These are phyloP conservation scores for Aplidium turbinatum DNA, from an alignment of 23 tunicate species.

Conservation along the genomic window DNA sequence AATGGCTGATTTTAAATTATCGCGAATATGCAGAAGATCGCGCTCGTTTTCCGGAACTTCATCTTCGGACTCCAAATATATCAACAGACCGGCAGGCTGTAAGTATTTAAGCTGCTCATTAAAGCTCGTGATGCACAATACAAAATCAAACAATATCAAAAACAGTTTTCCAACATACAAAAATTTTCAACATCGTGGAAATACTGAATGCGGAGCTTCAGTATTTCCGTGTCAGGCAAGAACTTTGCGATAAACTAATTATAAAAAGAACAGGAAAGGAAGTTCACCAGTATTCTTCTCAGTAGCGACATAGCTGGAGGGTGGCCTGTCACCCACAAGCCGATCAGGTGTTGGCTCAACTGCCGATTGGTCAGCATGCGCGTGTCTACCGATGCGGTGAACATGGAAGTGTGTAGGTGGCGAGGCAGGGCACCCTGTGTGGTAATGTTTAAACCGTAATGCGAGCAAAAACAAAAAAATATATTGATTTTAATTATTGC, in stretches of 20 bases:
- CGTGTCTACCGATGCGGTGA: constrained; percentile 73
- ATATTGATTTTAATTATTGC: neutral
- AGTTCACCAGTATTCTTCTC: constrained; percentile 67
- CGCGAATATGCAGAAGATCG: constrained; percentile 77
- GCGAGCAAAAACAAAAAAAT: neutral
- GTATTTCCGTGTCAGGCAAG: no score
- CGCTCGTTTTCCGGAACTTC: constrained; percentile 80
- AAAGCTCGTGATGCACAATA: no score
- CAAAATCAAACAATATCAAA: no score
- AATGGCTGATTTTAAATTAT: constrained; percentile 92
- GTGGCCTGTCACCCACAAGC: constrained; percentile 91
- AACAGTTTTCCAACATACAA: no score
- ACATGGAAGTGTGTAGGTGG: constrained; percentile 93
- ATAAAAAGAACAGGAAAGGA: no score
- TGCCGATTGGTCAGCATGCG: constrained; percentile 80
- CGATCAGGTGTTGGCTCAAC: constrained; percentile 86
- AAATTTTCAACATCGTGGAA: no score
- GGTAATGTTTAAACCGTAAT: constrained; percentile 1
- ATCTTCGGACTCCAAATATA: constrained; percentile 83
- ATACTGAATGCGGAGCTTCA: no score
- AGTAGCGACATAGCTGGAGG: constrained; percentile 88
- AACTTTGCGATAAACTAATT: no score
- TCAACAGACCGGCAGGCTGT: constrained; percentile 90
- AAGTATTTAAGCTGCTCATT: no score
- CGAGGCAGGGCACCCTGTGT: constrained; percentile 88